Evolutionary conservation across 2,888 invertebrate species (phyloP).

Genomic region (Temnothorax ravouxi): DNA sequence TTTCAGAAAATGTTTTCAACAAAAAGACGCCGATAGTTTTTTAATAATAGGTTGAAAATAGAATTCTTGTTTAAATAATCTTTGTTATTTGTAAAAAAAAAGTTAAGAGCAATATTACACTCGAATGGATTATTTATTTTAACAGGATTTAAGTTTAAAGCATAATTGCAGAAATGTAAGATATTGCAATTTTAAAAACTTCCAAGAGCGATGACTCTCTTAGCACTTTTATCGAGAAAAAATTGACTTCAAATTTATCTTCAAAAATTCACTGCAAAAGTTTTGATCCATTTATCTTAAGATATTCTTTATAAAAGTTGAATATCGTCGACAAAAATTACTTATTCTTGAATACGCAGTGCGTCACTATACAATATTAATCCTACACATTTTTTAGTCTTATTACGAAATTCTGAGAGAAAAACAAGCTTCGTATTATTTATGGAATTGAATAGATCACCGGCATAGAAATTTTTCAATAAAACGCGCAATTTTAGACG

Average conservation of each 20-base stretch:
- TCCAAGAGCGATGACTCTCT: background rate
- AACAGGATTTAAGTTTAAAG: background rate
- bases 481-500: slow-evolving; percentile 23
- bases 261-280: background rate
- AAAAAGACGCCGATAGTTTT: background rate
- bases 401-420: background rate
- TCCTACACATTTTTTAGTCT: background rate
- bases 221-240: background rate
- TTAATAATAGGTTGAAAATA: background rate
- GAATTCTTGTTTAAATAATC: background rate
- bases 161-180: background rate
- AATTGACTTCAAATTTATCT: background rate
- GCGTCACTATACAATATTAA: background rate
- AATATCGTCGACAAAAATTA: background rate
- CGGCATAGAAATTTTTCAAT: slow-evolving; percentile 25
- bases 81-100: background rate
- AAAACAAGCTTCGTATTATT: background rate
- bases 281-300: slow-evolving; percentile 4
- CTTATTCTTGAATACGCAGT: no score
- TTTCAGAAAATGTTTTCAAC: background rate
- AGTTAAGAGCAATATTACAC: background rate
- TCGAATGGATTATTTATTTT: background rate
- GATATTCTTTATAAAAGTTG: background rate
- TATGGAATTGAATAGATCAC: background rate
- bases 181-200: background rate